phyloP scores from a whole-genome alignment of 2,113 vertebrate genomes.

The Gobiocypris rarus region DNA sequence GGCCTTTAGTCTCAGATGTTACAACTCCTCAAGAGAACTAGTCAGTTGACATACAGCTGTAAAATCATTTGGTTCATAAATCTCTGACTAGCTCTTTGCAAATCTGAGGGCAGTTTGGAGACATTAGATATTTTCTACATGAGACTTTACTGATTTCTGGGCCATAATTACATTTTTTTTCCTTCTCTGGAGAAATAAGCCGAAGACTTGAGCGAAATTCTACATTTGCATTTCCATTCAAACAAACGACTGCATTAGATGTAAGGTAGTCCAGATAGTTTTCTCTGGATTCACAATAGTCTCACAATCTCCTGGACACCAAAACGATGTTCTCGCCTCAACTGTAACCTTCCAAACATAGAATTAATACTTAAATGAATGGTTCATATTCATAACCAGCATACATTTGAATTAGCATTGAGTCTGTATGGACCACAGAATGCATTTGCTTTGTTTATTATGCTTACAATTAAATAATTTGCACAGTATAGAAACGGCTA shows the following conservation, averaged over 20 bases:
- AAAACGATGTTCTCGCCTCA: neutral
- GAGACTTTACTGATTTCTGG: neutral
- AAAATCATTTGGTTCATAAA: neutral
- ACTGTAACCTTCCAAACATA: neutral
- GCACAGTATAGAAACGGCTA: neutral
- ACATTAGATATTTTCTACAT: neutral
- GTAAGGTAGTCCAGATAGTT: neutral
- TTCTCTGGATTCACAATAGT: neutral
- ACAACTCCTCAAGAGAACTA: neutral
- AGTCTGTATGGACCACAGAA: neutral
- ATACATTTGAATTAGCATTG: constrained; percentile 6
- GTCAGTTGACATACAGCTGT: neutral
- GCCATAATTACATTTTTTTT: too few relatives aligned
- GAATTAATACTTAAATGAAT: neutral
- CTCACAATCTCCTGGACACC: neutral
- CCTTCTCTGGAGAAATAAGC: neutral
- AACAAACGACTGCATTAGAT: neutral
- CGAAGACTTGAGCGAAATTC: neutral
- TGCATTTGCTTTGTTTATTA: constrained; percentile 4
- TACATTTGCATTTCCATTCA: neutral
- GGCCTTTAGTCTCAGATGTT: neutral
- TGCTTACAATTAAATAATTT: neutral
- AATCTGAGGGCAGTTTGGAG: neutral
- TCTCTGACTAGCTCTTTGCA: neutral
- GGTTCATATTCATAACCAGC: neutral